Evolutionary conservation across 2,888 invertebrate genomes (phyloP).

Genomic region (Drosophila histrio): DNA sequence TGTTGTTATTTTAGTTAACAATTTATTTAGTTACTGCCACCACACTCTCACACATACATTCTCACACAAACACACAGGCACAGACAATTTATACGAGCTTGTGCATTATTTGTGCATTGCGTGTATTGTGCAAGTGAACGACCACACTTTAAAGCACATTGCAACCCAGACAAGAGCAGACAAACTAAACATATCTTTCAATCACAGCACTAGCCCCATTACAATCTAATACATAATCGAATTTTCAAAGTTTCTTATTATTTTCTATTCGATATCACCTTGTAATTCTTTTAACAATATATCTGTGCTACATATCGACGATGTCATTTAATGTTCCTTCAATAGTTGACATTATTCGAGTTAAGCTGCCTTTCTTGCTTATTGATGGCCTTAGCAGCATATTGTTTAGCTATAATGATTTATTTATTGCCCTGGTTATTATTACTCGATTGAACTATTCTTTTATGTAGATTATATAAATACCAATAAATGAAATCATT

Average conservation of each 20-base stretch:
- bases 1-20: slow-evolving; percentile 80
- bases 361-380: too few relatives aligned
- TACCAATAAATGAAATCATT: too few relatives aligned
- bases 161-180: slow-evolving; percentile 2
- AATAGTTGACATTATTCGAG: too few relatives aligned
- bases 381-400: not conserved
- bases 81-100: slow-evolving; percentile 60
- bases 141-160: slow-evolving; percentile 38
- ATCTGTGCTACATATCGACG: too few relatives aligned
- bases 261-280: not conserved
- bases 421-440: too few relatives aligned
- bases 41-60: slow-evolving; percentile 30
- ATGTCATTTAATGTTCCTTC: too few relatives aligned
- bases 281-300: not conserved
- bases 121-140: slow-evolving; percentile 37
- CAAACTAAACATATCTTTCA: not conserved
- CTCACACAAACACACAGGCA: slow-evolving; percentile 9
- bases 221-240: not conserved
- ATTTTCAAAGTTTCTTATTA: not conserved
- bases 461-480: too few relatives aligned
- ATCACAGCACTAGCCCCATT: not conserved
- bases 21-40: slow-evolving; percentile 71
- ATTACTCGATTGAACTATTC: too few relatives aligned
- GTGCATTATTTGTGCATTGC: slow-evolving; percentile 55
- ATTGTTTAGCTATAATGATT: too few relatives aligned